Evolutionary conservation across 2,797 vertebrate species (phyloP).

Genomic region (Urosaurus nigricauda): DNA sequence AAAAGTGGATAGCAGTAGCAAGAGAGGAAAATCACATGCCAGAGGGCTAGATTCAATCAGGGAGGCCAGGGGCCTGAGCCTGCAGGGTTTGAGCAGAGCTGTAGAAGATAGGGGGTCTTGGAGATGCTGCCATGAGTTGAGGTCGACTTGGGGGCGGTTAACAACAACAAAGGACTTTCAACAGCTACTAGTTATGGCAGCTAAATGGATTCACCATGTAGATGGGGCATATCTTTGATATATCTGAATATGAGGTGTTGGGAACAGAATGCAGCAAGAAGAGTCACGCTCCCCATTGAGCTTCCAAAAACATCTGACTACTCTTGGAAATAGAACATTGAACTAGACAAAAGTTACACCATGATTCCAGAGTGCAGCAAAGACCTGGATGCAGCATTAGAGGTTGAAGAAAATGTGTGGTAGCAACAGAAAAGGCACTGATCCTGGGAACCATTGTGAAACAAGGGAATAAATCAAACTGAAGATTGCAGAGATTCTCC

Average conservation of each 20-base stretch:
- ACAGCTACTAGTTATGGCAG: neutral
- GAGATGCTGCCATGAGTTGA: no score
- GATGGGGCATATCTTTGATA: neutral
- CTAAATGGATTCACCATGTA: neutral
- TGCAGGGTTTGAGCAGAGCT: no score
- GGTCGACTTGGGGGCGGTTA: no score
- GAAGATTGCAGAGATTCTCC: neutral
- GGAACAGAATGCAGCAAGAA: neutral
- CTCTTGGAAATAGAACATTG: neutral
- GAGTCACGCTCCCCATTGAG: neutral
- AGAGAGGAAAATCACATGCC: no score
- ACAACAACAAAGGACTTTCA: neutral
- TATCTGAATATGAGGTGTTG: neutral
- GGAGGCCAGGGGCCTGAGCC: no score
- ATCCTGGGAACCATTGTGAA: neutral
- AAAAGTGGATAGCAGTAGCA: no score
- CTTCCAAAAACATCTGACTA: neutral
- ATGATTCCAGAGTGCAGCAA: neutral
- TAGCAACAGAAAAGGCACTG: neutral
- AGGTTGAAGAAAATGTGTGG: neutral
- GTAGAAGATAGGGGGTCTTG: no score
- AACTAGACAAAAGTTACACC: neutral
- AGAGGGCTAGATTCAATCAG: no score
- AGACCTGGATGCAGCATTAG: neutral
- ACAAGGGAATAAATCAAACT: neutral